phyloP scores from a whole-genome alignment of 1,140 invertebrate species.

The Manduca sexta region DNA sequence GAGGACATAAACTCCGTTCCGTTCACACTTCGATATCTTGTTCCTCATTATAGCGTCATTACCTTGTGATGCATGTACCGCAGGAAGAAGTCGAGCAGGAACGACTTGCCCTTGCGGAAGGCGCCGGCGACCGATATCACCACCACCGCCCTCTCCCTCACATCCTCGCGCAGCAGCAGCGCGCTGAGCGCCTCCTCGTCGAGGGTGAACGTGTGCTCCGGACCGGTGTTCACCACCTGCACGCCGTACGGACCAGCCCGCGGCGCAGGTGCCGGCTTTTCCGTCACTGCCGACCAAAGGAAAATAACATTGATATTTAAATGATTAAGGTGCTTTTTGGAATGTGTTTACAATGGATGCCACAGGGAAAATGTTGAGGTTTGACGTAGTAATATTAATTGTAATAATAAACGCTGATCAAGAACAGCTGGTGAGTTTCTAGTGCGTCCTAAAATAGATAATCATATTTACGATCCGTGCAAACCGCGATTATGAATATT shows the following conservation, averaged over 20 bases:
- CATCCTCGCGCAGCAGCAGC: constrained; percentile 81
- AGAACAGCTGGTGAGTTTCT: no score
- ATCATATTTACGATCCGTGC: no score
- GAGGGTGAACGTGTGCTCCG: constrained; percentile 93
- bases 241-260: constrained; percentile 73
- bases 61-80: constrained; percentile 83
- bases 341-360: no score
- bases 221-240: constrained; percentile 89
- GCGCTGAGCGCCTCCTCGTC: constrained; percentile 90
- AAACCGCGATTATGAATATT: no score
- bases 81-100: constrained; percentile 94
- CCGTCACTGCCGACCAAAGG: constrained; percentile 30
- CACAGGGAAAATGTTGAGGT: no score
- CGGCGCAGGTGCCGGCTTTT: constrained; percentile 42
- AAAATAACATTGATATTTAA: no score
- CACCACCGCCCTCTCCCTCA: constrained; percentile 80
- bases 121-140: constrained; percentile 97
- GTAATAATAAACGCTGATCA: no score
- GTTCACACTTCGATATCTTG: no score
- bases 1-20: no score
- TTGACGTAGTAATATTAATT: no score
- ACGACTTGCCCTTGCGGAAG: constrained; percentile 97
- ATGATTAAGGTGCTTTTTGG: no score
- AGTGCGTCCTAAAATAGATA: no score
- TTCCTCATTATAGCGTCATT: background rate